phyloP scores from a whole-genome alignment of 2,113 vertebrate genomes.

The Microtus richardsoni region DNA sequence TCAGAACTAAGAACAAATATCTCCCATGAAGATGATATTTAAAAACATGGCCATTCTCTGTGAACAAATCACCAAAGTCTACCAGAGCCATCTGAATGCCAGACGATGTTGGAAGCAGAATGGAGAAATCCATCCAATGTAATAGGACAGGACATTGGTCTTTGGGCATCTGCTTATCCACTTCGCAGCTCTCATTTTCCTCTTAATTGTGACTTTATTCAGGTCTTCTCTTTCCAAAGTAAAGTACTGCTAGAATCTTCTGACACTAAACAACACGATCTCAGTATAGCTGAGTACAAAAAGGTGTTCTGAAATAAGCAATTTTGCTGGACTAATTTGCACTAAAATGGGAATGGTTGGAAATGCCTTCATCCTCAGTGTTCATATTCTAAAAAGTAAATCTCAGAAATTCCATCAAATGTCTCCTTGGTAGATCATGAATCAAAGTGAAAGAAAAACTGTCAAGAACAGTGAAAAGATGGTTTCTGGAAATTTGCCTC shows the following conservation, averaged over 20 bases:
- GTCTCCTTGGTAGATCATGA: background rate
- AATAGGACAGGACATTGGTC: background rate
- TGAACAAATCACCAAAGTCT: background rate
- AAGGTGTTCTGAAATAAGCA: background rate
- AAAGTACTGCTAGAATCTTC: background rate
- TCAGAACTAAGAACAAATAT: constrained; percentile 22
- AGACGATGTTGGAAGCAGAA: background rate
- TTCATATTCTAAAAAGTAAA: constrained; percentile 10
- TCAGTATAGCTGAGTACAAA: background rate
- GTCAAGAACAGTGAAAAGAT: constrained; percentile 18
- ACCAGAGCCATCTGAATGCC: background rate
- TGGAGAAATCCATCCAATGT: background rate
- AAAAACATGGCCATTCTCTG: background rate
- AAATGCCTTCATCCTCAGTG: constrained; percentile 4
- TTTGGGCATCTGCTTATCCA: background rate
- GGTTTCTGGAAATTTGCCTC: background rate
- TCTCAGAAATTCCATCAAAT: constrained; percentile 2
- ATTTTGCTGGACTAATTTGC: constrained; percentile 30
- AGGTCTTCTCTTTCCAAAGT: background rate
- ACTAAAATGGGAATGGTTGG: constrained; percentile 47
- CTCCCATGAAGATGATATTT: background rate
- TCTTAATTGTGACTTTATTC: background rate
- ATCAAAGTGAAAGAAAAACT: constrained; percentile 50
- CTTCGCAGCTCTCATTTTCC: background rate
- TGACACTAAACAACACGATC: background rate